Conservation (phyloP, 2,888 invertebrate species). For the Heterodera filipjevi region DNA sequence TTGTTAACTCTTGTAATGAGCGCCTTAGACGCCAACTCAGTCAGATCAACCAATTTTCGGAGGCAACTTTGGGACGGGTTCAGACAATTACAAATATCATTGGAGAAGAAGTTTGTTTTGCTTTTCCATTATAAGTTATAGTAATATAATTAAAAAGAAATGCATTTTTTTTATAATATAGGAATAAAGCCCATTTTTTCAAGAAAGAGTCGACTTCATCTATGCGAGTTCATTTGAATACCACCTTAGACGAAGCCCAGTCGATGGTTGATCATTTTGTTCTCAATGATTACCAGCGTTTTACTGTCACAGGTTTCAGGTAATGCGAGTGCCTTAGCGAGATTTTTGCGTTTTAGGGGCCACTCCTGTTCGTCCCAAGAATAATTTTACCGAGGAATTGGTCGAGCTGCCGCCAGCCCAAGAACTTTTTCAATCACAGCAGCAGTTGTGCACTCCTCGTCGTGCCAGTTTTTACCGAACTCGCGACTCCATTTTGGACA, state of each 20-base stretch:
- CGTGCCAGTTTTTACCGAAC: slow-evolving; percentile 16
- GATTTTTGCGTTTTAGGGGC: background rate
- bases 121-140: background rate
- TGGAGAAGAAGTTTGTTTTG: background rate
- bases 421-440: slow-evolving; percentile 23
- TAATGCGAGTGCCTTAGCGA: background rate
- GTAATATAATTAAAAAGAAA: no score
- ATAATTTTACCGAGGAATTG: slow-evolving; percentile 1
- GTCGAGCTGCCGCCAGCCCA: slow-evolving; percentile 27
- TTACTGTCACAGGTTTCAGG: background rate
- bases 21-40: background rate
- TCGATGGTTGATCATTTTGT: background rate
- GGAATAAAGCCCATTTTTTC: no score
- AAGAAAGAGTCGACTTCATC: slow-evolving; percentile 1
- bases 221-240: background rate
- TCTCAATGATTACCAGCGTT: background rate
- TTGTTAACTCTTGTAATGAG: background rate
- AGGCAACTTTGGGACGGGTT: background rate
- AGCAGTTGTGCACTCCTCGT: slow-evolving; percentile 21
- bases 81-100: background rate
- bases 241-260: background rate
- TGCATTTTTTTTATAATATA: no score
- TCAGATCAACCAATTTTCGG: background rate
- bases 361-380: slow-evolving; percentile 13
- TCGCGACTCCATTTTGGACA: slow-evolving; percentile 32